Conservation (phyloP, 2,888 invertebrate genomes). For the Drosophila leonis region DNA sequence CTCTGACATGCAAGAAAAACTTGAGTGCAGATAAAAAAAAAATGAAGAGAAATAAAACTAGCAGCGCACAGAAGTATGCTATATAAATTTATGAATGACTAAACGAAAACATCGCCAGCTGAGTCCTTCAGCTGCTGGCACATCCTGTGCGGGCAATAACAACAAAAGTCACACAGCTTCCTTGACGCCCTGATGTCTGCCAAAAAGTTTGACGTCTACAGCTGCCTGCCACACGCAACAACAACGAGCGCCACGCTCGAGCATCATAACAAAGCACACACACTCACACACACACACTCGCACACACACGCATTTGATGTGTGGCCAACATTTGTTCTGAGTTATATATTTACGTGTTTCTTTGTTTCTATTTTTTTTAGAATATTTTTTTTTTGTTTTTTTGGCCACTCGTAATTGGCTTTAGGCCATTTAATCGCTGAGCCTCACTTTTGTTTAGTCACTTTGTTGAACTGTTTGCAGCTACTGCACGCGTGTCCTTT, state of each 20-base stretch:
- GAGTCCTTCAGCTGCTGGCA: constrained; percentile 22
- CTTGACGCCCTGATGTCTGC: constrained; percentile 77
- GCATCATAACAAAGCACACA: constrained; percentile 26
- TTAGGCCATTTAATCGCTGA: constrained; percentile 38
- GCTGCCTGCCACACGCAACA: constrained; percentile 40
- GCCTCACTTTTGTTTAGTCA: constrained; percentile 52
- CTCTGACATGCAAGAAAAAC: constrained; percentile 9
- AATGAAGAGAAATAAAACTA: constrained; percentile 32
- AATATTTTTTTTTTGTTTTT: not conserved
- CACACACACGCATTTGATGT: constrained; percentile 10
- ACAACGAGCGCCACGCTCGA: constrained; percentile 26
- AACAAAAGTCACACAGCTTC: constrained; percentile 52
- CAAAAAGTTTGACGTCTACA: constrained; percentile 65
- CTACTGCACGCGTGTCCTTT: constrained; percentile 65
- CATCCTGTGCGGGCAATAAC: constrained; percentile 26
- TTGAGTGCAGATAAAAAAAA: not conserved
- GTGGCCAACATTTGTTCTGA: constrained; percentile 14
- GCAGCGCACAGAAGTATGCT: constrained; percentile 54
- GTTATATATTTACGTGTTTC: constrained; percentile 36
- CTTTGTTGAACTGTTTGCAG: constrained; percentile 13
- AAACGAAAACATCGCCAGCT: constrained; percentile 57
- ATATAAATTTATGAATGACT: constrained; percentile 63
- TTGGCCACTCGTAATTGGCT: constrained; percentile 31
- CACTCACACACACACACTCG: constrained; percentile 16
- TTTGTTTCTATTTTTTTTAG: constrained; percentile 23